Percentiles rank a stretch among this genome's conserved stretches.
Conservation (phyloP, 2,888 invertebrate species). For the Spodoptera littoralis region DNA sequence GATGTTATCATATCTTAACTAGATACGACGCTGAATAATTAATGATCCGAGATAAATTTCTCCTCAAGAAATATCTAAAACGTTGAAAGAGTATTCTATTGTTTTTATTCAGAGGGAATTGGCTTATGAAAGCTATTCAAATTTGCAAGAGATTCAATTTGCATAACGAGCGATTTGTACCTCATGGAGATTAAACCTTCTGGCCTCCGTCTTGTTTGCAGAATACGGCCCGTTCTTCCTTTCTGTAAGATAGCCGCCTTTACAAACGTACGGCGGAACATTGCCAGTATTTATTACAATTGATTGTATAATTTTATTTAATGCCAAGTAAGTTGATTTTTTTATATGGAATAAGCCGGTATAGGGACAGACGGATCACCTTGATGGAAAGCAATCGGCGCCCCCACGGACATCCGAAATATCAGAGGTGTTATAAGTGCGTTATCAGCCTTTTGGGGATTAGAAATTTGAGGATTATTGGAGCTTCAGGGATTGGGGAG, state of each 20-base stretch:
- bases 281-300: conserved; percentile 64
- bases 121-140: conserved; percentile 86
- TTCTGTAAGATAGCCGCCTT: conserved; percentile 65
- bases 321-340: conserved; percentile 25
- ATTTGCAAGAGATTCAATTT: conserved; percentile 87
- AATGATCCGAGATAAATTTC: conserved; percentile 71
- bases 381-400: too few relatives aligned
- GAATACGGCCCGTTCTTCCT: conserved; percentile 68
- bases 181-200: conserved; percentile 80
- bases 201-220: conserved; percentile 72
- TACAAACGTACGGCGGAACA: conserved; percentile 58
- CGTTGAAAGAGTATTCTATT: conserved; percentile 77
- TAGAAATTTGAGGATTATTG: too few relatives aligned
- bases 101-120: conserved; percentile 84
- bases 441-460: too few relatives aligned
- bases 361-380: too few relatives aligned
- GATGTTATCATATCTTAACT: conserved; percentile 53
- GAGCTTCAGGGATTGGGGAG: too few relatives aligned
- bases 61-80: conserved; percentile 71
- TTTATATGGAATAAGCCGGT: too few relatives aligned
- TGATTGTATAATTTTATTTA: conserved; percentile 60
- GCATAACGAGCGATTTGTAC: conserved; percentile 87
- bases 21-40: conserved; percentile 67
- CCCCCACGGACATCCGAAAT: too few relatives aligned
- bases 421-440: too few relatives aligned